Percentiles rank a stretch among this genome's conserved stretches.
Evolutionary conservation across 92 coral and sea anemone species (phyloP).

Genomic region (Porites cylindrica): DNA sequence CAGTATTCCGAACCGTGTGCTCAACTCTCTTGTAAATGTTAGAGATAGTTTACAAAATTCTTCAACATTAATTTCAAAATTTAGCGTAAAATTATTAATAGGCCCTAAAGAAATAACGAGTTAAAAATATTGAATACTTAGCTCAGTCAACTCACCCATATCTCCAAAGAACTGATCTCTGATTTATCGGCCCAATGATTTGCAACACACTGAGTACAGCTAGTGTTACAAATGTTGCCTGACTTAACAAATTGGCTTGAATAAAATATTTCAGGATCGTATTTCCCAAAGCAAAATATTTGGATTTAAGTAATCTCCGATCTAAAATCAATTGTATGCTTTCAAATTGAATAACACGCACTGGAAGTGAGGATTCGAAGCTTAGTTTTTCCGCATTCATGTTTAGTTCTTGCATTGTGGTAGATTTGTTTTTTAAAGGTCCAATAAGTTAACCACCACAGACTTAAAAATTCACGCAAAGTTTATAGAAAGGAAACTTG

Average conservation of each 20-base stretch:
- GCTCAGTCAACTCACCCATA: neutral
- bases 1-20: neutral
- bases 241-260: slow-evolving; percentile 9
- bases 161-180: neutral
- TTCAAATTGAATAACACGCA: slow-evolving; percentile 7
- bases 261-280: slow-evolving; percentile 10
- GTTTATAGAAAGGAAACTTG: neutral
- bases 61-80: neutral
- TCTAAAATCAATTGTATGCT: slow-evolving; percentile 19
- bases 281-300: slow-evolving; percentile 41
- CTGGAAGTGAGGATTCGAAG: neutral
- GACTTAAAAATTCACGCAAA: neutral
- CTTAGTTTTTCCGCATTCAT: too few species aligned
- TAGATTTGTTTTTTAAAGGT: neutral
- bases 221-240: neutral
- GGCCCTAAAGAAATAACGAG: neutral
- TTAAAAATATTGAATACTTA: neutral
- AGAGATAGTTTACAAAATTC: too few species aligned
- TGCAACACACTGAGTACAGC: slow-evolving; percentile 17
- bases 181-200: neutral
- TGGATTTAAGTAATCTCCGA: slow-evolving; percentile 4
- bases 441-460: neutral
- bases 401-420: neutral
- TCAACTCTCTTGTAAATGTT: neutral
- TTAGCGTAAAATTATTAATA: too few species aligned